Conservation (phyloP, 1,140 invertebrate species). For the Calliopsis andreniformis region DNA sequence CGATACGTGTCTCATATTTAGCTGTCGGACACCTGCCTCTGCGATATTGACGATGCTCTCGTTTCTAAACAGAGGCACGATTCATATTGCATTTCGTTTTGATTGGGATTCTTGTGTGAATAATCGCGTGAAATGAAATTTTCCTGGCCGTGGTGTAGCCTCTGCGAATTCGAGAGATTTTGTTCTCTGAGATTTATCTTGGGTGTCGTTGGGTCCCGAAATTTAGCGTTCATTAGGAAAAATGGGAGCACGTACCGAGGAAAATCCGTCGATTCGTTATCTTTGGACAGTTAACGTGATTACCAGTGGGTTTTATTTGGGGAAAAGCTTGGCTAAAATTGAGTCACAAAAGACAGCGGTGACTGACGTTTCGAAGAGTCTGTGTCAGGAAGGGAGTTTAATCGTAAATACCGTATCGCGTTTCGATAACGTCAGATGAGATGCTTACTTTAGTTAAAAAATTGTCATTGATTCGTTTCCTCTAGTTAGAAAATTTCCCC, state of each 20-base stretch:
- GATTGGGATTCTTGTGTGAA: background rate
- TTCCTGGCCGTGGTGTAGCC: too few relatives aligned
- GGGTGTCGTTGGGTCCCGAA: too few relatives aligned
- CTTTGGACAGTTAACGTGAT: background rate
- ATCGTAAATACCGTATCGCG: background rate
- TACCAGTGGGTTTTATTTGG: too few relatives aligned
- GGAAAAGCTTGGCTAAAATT: too few relatives aligned
- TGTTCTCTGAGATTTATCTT: too few relatives aligned
- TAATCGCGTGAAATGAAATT: background rate
- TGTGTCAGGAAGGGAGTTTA: too few relatives aligned
- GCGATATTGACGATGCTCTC: background rate
- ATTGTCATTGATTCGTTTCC: background rate
- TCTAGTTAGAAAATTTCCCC: background rate
- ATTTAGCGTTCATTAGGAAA: background rate
- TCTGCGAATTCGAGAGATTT: too few relatives aligned
- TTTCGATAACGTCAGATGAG: too few relatives aligned
- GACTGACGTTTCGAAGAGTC: background rate
- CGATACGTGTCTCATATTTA: background rate
- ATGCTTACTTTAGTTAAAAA: background rate
- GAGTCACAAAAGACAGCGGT: too few relatives aligned
- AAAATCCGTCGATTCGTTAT: background rate
- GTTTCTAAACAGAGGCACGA: slow-evolving; percentile 2
- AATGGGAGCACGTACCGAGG: background rate
- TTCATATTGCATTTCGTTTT: background rate
- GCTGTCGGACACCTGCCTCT: background rate